Base-by-base conservation (phyloP, 2,888 invertebrate genomes). In the Cheilosia pagana region DNA sequence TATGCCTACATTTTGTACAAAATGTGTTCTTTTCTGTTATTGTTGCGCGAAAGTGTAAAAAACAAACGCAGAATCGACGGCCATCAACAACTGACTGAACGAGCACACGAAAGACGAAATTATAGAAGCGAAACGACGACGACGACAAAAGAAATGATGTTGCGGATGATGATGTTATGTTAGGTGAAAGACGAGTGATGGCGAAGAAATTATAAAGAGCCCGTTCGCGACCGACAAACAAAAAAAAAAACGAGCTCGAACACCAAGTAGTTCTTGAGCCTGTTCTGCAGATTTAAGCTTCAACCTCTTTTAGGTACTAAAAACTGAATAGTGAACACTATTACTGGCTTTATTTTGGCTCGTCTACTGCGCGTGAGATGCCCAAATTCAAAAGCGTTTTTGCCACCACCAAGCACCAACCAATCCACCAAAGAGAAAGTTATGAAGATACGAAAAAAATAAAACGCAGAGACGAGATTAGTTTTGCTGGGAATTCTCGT, bases 351-450 rank as follows among this genome's bases (percentile, higher is more conserved):
- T 35, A 35, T 12, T 35, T 35, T 35, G 8, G 14, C 1, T n/a
- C n/a, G 14, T 43, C 6, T 6, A 7, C 43, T 43, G 43, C 43
- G 14, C n/a, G 43, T 41, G 21, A 2, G 25, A 77, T 77, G 45
- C 45, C 65, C 62, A 35, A 35, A 35, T 35, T 35, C 41, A 77
- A 55, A 63, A 63, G 16, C 10, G 16, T 53, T 75, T 75, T 16
- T 48, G 16, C 63, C 63, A 83, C 72, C 72, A 68, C 45, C 43
- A 43, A 5, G n/a, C 43, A 43, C 43, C 45, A 19, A 19, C 19
- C 45, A 8, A 19, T 45, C 45, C 16, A 7, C 68, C 74, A 79
- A 75, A 83, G 83, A 83, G 83, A 83, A 83, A 83, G 83, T 79
- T 79, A 43, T n/a, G 12, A 57, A 31, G 39, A 23, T 50, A 55